These are phyloP conservation scores for Gymnogyps californianus DNA, from an alignment of 2,113 vertebrate genomes.

Conservation along the genomic window DNA sequence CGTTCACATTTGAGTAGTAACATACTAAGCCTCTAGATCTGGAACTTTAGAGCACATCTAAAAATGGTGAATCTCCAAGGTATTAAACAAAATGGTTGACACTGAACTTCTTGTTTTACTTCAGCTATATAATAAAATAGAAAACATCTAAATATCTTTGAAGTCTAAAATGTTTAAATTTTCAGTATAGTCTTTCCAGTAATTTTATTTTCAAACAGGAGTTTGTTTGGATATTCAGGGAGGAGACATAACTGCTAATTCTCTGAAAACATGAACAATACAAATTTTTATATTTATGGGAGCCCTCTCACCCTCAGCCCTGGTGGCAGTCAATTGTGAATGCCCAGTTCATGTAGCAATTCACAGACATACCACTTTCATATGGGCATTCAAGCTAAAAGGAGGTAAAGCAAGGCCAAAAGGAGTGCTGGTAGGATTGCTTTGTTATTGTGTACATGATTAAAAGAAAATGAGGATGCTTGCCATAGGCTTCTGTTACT, in stretches of 20 bases:
- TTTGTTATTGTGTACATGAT: slow-evolving; percentile 56
- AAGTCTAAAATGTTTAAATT: not conserved
- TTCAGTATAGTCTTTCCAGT: not conserved
- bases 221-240: slow-evolving; percentile 73
- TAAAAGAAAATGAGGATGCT: slow-evolving; percentile 12
- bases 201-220: not conserved
- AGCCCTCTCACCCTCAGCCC: slow-evolving; percentile 44
- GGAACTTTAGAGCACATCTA: not conserved
- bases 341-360: slow-evolving; percentile 78
- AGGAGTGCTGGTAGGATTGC: slow-evolving; percentile 77
- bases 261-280: slow-evolving; percentile 71
- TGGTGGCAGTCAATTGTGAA: slow-evolving; percentile 75
- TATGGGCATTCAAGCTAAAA: slow-evolving; percentile 73
- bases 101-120: not conserved
- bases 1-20: not conserved
- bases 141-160: not conserved
- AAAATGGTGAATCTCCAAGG: not conserved
- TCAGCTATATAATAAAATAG: not conserved
- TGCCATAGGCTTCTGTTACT: not conserved
- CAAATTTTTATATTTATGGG: slow-evolving; percentile 74
- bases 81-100: not conserved
- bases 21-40: not conserved
- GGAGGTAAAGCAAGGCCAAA: slow-evolving; percentile 71
- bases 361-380: slow-evolving; percentile 72
- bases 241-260: slow-evolving; percentile 69